Evolutionary conservation across 1,140 invertebrate genomes (phyloP), one percentile per base, ranked within the genome.

Genomic region (Sycobia sp.): DNA sequence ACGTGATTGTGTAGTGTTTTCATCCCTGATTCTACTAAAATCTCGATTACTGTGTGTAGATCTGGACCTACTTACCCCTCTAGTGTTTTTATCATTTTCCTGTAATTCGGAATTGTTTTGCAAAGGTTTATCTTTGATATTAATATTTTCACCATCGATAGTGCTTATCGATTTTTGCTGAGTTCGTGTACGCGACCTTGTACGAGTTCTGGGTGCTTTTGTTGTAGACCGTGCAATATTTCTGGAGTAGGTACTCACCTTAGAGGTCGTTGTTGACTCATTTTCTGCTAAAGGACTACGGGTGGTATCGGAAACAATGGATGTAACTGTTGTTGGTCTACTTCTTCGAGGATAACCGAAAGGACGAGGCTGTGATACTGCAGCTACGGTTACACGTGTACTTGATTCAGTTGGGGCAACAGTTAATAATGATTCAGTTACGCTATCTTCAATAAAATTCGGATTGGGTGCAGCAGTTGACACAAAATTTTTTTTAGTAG

Each of bases 301-400:
- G 39, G 74, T 71, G 53, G 76, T 73, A 25, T 76, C 67, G 29
- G 73, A 72, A 70, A 85, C 82, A 43, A 79, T 69, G 59, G 82
- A 71, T 16, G 67, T 58, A 18, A 72, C 61, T 54, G 73, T 68
- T 25, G 70, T 75, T 59, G 71, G 66, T 59, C 73, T 69, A 66
- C 74, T 76, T 71, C 84, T 73, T 65, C 75, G 68, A 20, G 79
- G 77, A 67, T 81, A 84, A 70, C 82, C 80, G 67, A 84, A 85
- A n/a, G 84, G 83, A 72, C 84, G 74, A 56, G 84, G 83, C 74
- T 83, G 84, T 59, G 84, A 83, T 51, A 85, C 78, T 29, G 76
- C 72, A 22, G 79, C 73, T 53, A 76, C 69, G 32, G 79, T 79
- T 67, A 66, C 67, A 63, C 67, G 73, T 23, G 72, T 65, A 32